phyloP scores from a whole-genome alignment of 37 sponge, comb jelly and placozoan species.

The Agelas oroides region DNA sequence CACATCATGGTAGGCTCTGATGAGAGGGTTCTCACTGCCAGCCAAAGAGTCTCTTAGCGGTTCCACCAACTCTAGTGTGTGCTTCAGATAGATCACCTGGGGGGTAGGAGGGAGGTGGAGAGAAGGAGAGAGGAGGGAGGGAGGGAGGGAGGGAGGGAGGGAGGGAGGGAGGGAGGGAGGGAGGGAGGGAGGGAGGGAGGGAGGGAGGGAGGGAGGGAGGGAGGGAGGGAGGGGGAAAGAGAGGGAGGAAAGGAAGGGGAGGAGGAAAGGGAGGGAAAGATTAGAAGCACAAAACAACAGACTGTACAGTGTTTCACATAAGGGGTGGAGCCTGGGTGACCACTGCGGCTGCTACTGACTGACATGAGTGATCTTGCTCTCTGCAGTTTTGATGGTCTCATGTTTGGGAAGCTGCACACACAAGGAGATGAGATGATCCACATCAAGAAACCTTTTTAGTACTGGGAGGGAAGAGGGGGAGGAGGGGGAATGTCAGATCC shows the following conservation, averaged over 20 bases:
- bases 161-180: conserved; percentile 10
- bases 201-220: conserved; percentile 9
- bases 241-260: not conserved
- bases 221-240: not conserved
- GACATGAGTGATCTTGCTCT: conserved; percentile 83
- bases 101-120: not conserved
- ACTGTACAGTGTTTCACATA: not conserved
- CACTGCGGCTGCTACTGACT: not conserved
- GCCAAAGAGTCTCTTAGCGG: conserved; percentile 74
- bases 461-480: conserved; percentile 20
- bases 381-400: conserved; percentile 93
- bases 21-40: conserved; percentile 73
- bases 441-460: conserved; percentile 87
- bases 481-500: too few species aligned
- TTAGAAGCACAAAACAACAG: not conserved
- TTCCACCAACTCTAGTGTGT: conserved; percentile 89
- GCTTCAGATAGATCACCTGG: conserved; percentile 90
- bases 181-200: conserved; percentile 28
- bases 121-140: conserved; percentile 13
- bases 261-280: too few species aligned
- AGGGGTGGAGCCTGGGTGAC: not conserved
- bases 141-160: conserved; percentile 17
- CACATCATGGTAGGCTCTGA: conserved; percentile 77
- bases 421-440: conserved; percentile 91
- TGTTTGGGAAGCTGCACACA: conserved; percentile 88